phyloP scores from a whole-genome alignment of 1,140 invertebrate genomes.

The Cyclargus thomasi region DNA sequence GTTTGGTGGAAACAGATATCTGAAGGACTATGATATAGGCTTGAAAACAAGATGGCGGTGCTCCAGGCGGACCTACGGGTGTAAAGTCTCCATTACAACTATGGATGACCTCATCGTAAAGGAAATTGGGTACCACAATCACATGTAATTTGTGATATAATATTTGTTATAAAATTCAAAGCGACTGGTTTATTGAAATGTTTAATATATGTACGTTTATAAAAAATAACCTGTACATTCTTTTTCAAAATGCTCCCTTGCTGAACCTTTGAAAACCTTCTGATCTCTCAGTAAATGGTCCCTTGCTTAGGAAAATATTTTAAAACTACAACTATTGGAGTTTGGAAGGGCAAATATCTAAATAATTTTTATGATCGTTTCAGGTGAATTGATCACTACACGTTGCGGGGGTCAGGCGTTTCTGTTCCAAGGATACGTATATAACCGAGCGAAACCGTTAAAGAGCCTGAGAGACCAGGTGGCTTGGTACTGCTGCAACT shows the following conservation, averaged over 20 bases:
- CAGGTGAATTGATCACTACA: background rate
- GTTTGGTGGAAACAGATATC: slow-evolving; percentile 20
- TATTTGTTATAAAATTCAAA: too few relatives aligned
- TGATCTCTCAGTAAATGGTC: too few relatives aligned
- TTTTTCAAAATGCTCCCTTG: too few relatives aligned
- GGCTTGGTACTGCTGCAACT: slow-evolving; percentile 24
- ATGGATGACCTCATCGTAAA: slow-evolving; percentile 21
- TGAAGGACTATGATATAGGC: slow-evolving; percentile 20
- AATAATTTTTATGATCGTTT: background rate
- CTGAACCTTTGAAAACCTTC: too few relatives aligned
- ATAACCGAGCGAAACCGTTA: background rate
- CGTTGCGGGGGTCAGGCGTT: background rate
- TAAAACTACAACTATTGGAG: too few relatives aligned
- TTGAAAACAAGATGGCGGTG: slow-evolving; percentile 29
- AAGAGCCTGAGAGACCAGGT: background rate
- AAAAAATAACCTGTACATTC: too few relatives aligned
- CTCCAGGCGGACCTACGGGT: slow-evolving; percentile 27
- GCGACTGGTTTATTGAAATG: too few relatives aligned
- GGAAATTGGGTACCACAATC: slow-evolving; percentile 19
- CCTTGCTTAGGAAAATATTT: too few relatives aligned
- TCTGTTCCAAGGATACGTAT: background rate
- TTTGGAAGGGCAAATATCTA: too few relatives aligned
- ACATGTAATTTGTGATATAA: background rate
- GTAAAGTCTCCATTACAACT: slow-evolving; percentile 26
- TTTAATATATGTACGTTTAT: too few relatives aligned